Evolutionary conservation across 2,113 vertebrate species (phyloP).

Genomic region (Puma concolor): DNA sequence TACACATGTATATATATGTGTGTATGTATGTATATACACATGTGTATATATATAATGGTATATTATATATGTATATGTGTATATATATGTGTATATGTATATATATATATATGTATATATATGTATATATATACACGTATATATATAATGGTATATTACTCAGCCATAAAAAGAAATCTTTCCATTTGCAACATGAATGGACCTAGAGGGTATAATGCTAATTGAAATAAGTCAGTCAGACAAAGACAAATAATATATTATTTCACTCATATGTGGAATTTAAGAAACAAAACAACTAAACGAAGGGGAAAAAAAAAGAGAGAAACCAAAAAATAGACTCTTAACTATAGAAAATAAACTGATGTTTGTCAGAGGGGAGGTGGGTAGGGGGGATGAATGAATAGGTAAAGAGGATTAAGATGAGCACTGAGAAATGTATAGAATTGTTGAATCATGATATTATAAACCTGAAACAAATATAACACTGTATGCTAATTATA

Average conservation of each 20-base stretch:
- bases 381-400: background rate
- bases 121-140: too few relatives aligned
- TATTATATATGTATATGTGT: background rate
- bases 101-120: too few relatives aligned
- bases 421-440: background rate
- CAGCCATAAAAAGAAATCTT: background rate
- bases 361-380: background rate
- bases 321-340: background rate
- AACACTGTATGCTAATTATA: background rate
- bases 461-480: background rate
- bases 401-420: background rate
- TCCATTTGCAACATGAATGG: background rate
- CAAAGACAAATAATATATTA: background rate
- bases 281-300: background rate
- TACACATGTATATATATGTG: too few relatives aligned
- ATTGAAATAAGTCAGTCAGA: background rate
- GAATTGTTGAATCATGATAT: background rate
- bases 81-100: too few relatives aligned
- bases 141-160: background rate
- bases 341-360: background rate
- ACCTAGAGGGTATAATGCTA: background rate
- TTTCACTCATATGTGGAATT: background rate
- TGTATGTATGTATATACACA: too few relatives aligned
- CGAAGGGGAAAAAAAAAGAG: background rate
- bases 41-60: too few relatives aligned